These are phyloP conservation scores for Platypus cylindrus DNA, from an alignment of 2,888 invertebrate species.

Conservation along the genomic window DNA sequence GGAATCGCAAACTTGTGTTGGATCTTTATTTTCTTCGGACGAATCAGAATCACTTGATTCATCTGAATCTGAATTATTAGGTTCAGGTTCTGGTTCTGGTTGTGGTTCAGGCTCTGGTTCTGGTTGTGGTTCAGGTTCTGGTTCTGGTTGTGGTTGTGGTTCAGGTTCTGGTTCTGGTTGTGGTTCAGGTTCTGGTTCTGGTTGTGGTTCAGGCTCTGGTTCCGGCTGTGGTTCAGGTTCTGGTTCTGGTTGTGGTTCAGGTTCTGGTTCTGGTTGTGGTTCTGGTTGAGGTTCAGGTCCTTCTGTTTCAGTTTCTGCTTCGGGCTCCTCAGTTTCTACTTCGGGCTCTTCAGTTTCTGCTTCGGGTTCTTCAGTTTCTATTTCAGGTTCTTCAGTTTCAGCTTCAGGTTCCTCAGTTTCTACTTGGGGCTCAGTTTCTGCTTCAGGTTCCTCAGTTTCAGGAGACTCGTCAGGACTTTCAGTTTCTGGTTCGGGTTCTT, in stretches of 20 bases:
- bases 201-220: slow-evolving; percentile 1
- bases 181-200: slow-evolving; percentile 4
- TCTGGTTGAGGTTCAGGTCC: slow-evolving; percentile 1
- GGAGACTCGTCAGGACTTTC: no score
- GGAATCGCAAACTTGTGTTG: no score
- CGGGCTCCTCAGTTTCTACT: no score
- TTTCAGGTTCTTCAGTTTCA: no score
- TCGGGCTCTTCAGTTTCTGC: slow-evolving; percentile 3
- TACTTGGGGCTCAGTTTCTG: no score
- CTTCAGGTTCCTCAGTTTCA: no score
- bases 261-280: slow-evolving; percentile 5
- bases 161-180: slow-evolving; percentile 3
- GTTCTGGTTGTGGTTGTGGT: slow-evolving; percentile 1
- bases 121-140: background rate
- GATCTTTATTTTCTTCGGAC: no score
- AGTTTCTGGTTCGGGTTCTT: no score
- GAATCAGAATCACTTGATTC: background rate
- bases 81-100: slow-evolving; percentile 1
- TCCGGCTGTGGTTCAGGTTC: slow-evolving; percentile 3
- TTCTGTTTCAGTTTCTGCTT: slow-evolving; percentile 1
- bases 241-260: slow-evolving; percentile 3
- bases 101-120: background rate
- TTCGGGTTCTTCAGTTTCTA: slow-evolving; percentile 1
- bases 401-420: no score
- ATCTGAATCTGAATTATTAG: background rate